Percentiles rank a stretch among this genome's conserved stretches.
Evolutionary conservation across 2,888 invertebrate species (phyloP).

Genomic region (Drosophila cognata): DNA sequence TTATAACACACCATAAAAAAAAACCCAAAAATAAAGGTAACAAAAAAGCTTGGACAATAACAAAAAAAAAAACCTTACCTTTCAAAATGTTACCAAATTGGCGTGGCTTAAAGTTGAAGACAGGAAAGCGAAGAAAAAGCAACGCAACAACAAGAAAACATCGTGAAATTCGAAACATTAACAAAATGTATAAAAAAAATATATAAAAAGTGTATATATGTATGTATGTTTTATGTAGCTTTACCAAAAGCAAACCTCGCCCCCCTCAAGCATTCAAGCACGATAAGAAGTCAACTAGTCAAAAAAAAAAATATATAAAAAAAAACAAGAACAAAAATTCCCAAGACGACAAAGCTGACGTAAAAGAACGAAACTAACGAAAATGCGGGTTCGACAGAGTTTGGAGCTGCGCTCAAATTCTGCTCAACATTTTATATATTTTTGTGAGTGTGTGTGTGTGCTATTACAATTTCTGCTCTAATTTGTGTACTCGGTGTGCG

Average conservation of each 20-base stretch:
- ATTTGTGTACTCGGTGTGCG: conserved; percentile 51
- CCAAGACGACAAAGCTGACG: conserved; percentile 39
- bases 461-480: conserved; percentile 57
- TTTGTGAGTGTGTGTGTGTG: conserved; percentile 16
- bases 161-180: conserved; percentile 62
- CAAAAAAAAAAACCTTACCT: conserved; percentile 45
- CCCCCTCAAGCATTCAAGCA: conserved; percentile 3
- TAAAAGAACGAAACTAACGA: conserved; percentile 38
- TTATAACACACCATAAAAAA: conserved; percentile 24
- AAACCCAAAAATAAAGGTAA: conserved; percentile 6
- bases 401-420: conserved; percentile 11
- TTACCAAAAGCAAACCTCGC: conserved; percentile 1
- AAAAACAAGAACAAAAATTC: conserved; percentile 16
- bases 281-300: conserved; percentile 53
- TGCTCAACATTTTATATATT: conserved; percentile 15
- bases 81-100: conserved; percentile 48
- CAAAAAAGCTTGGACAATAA: neutral
- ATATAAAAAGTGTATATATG: neutral
- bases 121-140: conserved; percentile 39
- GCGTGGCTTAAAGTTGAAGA: conserved; percentile 42
- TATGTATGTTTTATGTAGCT: neutral
- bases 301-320: conserved; percentile 6
- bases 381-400: conserved; percentile 32
- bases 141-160: conserved; percentile 51
- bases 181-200: conserved; percentile 26